A percentile compares a stretch with the other conserved stretches of the same genome.
Evolutionary conservation across 92 coral and sea anemone genomes (phyloP).

Genomic region (Phenganax marumi): DNA sequence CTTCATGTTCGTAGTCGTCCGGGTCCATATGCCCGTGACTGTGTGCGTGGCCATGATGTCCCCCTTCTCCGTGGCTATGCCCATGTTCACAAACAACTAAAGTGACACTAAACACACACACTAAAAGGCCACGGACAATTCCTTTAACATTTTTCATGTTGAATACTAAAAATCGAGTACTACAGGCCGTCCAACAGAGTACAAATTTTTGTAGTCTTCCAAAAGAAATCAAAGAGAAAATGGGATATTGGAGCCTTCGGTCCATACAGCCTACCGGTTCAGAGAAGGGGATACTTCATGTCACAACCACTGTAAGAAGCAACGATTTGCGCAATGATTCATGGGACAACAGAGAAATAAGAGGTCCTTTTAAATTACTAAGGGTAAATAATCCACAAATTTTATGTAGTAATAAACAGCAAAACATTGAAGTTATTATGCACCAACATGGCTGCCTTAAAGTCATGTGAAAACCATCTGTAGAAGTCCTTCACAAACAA

Average conservation of each 20-base stretch:
- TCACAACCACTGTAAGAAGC: not conserved
- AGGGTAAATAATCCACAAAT: no score
- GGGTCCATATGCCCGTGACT: conserved; percentile 36
- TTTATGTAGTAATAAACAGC: no score
- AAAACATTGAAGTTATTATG: no score
- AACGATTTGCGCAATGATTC: not conserved
- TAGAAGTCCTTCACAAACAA: not conserved
- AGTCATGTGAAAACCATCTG: no score
- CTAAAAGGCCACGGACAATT: not conserved
- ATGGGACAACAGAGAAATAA: no score
- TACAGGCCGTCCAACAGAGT: not conserved
- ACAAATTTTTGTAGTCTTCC: not conserved
- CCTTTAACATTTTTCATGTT: not conserved
- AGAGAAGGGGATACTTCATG: not conserved
- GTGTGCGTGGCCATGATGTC: conserved; percentile 46
- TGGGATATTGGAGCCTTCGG: not conserved
- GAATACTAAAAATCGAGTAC: not conserved
- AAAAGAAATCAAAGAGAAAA: not conserved
- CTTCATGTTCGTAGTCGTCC: conserved; percentile 48
- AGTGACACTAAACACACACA: not conserved
- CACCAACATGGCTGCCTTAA: no score
- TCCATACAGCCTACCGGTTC: not conserved
- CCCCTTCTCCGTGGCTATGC: conserved; percentile 43
- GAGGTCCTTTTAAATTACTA: no score
- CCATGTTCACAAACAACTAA: conserved; percentile 41